Evolutionary conservation across 2,113 vertebrate species (phyloP), one percentile per base, ranked within the genome.

Genomic region (Balaeniceps rex): DNA sequence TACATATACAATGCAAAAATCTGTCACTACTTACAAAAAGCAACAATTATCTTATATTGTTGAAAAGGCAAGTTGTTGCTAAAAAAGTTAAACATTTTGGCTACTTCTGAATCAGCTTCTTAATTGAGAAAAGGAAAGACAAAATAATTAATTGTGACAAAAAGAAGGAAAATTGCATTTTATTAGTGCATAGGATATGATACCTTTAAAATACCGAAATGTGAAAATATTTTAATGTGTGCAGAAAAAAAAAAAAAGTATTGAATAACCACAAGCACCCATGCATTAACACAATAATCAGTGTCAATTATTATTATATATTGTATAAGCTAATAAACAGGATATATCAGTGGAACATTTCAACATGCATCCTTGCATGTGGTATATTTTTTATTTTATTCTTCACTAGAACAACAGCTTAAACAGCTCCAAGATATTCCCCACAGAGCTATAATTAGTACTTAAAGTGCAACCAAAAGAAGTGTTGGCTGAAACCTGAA

Each of bases 381-480:
- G 33, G 44, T 84, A 40, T 61, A 92, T 61, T 92, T 96, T 94
- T 87, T 46, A 89, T 33, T 91, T 80, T 54, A 81, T 29, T 94
- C 46, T 94, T 79, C 75, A 82, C 18, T 18, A 66, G 38, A 93
- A 91, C 88, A 96, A 84, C 69, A 96, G 77, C 40, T 90, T 78
- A 82, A 97, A 96, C 54, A 97, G 54, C 86, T 93, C 88, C 92
- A 96, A 91, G 46, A 90, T 91, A 94, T 92, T 96, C 84, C 88
- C 92, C 58, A 82, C 81, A 88, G 95, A 90, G 82, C 79, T 96
- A 75, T 97, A 96, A 96, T 96, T 96, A 96, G 79, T 85, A 68
- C 88, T 90, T 88, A 83, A 94, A 96, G 46, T 92, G 87, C 88
- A 97, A 96, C 31, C 61, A 93, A 85, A 94, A 81, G 75, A 85